Percentiles rank a stretch among this genome's conserved stretches.
These are phyloP conservation scores for Eumeta japonica DNA, from an alignment of 1,140 invertebrate genomes.

Conservation along the genomic window DNA sequence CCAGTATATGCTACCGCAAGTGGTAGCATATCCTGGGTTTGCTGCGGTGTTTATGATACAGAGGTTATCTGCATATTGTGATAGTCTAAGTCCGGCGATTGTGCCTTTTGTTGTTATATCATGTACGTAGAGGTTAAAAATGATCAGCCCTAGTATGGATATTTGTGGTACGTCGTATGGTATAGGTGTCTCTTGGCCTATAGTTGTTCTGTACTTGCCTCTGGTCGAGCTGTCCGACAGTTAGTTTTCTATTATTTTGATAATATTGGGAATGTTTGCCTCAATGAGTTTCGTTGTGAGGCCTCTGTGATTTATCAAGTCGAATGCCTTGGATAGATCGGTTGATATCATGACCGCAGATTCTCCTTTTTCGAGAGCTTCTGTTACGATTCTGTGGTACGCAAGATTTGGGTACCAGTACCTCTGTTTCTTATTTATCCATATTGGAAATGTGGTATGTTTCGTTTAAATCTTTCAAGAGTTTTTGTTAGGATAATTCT, in stretches of 20 bases:
- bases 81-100: too few species aligned
- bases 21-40: too few species aligned
- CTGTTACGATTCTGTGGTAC: slow-evolving; percentile 2
- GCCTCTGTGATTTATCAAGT: slow-evolving; percentile 6
- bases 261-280: slow-evolving; percentile 2
- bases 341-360: slow-evolving; percentile 6
- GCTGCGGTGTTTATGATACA: slow-evolving; percentile 8
- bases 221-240: neutral
- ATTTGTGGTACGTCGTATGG: slow-evolving; percentile 7
- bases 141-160: slow-evolving; percentile 8
- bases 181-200: neutral
- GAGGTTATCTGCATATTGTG: too few species aligned
- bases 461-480: too few species aligned
- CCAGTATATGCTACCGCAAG: too few species aligned
- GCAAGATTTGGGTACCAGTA: slow-evolving; percentile 5
- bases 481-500: too few species aligned
- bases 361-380: slow-evolving; percentile 1
- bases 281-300: slow-evolving; percentile 5
- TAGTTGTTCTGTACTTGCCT: slow-evolving; percentile 7
- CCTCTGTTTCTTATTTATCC: slow-evolving; percentile 4
- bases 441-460: too few species aligned
- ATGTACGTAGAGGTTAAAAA: too few species aligned
- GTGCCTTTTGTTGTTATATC: too few species aligned
- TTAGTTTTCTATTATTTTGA: slow-evolving; percentile 9
- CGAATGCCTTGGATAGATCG: slow-evolving; percentile 6